A percentile compares a stretch with the other conserved stretches of the same genome.
Evolutionary conservation across 2,888 invertebrate species (phyloP).

Genomic region (Pecten maximus): DNA sequence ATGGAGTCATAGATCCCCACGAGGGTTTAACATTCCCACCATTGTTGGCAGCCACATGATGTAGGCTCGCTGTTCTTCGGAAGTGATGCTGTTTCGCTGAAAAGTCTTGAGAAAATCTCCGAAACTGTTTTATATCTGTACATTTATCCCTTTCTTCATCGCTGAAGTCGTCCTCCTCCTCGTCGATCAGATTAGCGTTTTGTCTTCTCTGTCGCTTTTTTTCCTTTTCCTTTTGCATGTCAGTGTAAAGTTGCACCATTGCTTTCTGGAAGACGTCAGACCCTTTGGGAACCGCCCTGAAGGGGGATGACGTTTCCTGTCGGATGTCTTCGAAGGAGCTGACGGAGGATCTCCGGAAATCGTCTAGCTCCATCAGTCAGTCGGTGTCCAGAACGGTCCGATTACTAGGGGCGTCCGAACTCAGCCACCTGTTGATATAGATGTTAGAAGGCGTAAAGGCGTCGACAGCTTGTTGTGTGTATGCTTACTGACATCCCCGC

Average conservation of each 20-base stretch:
- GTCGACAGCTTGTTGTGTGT: not conserved
- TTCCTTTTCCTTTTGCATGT: slow-evolving; percentile 37
- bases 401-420: not conserved
- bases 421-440: not conserved
- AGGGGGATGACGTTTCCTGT: not conserved
- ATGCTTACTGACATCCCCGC: not conserved
- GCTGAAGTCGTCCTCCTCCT: slow-evolving; percentile 44
- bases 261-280: slow-evolving; percentile 42
- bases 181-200: not conserved
- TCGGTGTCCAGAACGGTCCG: not conserved
- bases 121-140: slow-evolving; percentile 39
- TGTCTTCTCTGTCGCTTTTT: not conserved
- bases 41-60: not conserved
- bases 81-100: slow-evolving; percentile 11
- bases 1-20: not conserved
- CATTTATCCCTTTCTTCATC: slow-evolving; percentile 43
- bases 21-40: not conserved
- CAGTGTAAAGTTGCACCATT: slow-evolving; percentile 31
- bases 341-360: not conserved
- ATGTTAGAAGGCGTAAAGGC: not conserved
- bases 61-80: not conserved
- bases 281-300: slow-evolving; percentile 17
- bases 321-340: not conserved
- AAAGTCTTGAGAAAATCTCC: slow-evolving; percentile 37
- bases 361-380: not conserved